Base-by-base conservation (phyloP, 1,140 invertebrate species). In the Atta texana region DNA sequence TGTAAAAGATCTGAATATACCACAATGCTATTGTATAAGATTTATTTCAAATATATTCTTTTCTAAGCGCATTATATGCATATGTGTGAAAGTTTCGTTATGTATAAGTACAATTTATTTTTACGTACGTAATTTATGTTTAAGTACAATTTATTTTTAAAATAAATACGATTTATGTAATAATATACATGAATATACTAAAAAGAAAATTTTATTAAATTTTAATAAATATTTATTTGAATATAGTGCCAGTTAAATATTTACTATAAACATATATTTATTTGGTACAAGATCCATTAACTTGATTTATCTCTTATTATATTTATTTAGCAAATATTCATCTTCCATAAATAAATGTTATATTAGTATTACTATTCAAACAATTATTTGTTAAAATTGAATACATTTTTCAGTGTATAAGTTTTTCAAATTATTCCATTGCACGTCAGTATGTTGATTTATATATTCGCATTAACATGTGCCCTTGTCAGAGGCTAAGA, bases 391-490 rank as follows among this genome's bases (percentile, higher is more conserved):
- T 34, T 34, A 34, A 34, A 34, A 34, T 34, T 7, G 5, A 34
- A 34, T 34, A 34, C 31, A 34, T 34, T 34, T 34, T 34, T 34
- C 5, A 34, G 31, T 34, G 6, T 34, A 69, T 69, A 55, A 39
- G 31, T 7, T 21, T 44, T 44, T 4, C 10, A 44, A n/a, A n/a
- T 16, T 57, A 39, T 57, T 57, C 31, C 24, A 8, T n/a, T 10
- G 39, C 8, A 44, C 2, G 21, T 28, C 6, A 31, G 28, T 6
- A 39, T 57, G 51, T 69, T n/a, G 24, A 28, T 49, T 16, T 21
- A 71, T 57, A 81, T 59, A 81, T 59, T 57, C 59, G 28, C 64
- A 80, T 66, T 53, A 53, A 53, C 31, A 81, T 34, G 51, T 16
- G 21, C 21, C 8, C 51, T 72, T 16, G 34, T 82, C 78, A 28